phyloP scores from a whole-genome alignment of 2,888 invertebrate genomes.

The Dolomedes plantarius region DNA sequence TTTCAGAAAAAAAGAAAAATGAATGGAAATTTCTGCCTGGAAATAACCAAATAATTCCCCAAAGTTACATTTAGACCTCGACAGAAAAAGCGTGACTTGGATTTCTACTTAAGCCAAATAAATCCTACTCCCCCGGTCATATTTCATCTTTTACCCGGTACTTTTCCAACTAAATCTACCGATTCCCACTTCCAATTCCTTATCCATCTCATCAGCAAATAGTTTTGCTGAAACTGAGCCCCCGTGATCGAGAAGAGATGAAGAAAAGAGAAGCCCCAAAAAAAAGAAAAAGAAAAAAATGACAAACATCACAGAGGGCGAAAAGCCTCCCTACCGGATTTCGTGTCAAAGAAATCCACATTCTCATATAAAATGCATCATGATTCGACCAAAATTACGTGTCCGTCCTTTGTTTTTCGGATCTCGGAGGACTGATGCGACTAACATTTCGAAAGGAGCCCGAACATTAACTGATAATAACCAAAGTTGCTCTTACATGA shows the following conservation, averaged over 20 bases:
- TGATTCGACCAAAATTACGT: background rate
- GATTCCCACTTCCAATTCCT: conserved; percentile 9
- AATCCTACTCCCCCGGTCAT: background rate
- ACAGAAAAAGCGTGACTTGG: background rate
- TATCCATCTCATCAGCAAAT: conserved; percentile 14
- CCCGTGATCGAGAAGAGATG: background rate
- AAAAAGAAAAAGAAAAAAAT: background rate
- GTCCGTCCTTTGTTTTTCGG: background rate
- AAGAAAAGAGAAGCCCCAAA: too few relatives aligned
- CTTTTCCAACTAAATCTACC: background rate
- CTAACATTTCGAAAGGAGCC: too few relatives aligned
- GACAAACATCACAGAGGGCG: background rate
- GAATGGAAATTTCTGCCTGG: too few relatives aligned
- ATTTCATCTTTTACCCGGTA: background rate
- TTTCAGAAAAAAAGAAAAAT: too few relatives aligned
- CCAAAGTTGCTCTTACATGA: too few relatives aligned
- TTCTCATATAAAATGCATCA: conserved; percentile 10
- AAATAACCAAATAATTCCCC: too few relatives aligned
- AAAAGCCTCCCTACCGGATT: background rate
- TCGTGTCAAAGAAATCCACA: background rate
- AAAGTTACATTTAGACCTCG: background rate
- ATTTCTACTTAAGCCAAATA: conserved; percentile 1
- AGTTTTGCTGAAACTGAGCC: conserved; percentile 4
- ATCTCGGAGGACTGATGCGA: too few relatives aligned
- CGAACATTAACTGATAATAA: too few relatives aligned